Evolutionary conservation across 2,113 vertebrate genomes (phyloP).

Genomic region (Tylochromis polylepis): DNA sequence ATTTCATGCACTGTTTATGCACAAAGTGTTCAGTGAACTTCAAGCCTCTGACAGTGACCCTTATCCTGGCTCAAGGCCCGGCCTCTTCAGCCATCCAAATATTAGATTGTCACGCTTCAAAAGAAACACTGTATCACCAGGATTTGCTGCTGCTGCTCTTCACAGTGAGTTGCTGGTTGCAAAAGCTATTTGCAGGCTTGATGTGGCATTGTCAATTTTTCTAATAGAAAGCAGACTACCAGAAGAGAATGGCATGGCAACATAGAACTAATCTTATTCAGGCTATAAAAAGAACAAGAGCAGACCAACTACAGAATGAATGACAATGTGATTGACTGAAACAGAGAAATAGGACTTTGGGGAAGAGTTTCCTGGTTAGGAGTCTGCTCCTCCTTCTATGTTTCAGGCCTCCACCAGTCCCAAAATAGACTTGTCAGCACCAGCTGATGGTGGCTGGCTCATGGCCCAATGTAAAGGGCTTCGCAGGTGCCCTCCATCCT

Average conservation of each 20-base stretch:
- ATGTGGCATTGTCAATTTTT: not conserved
- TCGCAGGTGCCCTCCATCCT: slow-evolving; percentile 35
- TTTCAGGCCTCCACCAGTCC: slow-evolving; percentile 28
- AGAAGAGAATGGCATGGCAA: not conserved
- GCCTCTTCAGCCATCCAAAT: not conserved
- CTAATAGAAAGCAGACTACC: not conserved
- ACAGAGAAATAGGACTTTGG: not conserved
- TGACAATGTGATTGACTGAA: not conserved
- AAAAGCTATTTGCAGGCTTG: not conserved
- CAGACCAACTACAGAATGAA: not conserved
- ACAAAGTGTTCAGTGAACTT: slow-evolving; percentile 51
- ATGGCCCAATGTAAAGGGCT: slow-evolving; percentile 40
- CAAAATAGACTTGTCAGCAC: slow-evolving; percentile 70
- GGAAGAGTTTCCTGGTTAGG: slow-evolving; percentile 14
- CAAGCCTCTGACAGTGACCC: slow-evolving; percentile 8
- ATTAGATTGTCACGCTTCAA: slow-evolving; percentile 6
- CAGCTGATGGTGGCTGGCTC: slow-evolving; percentile 25
- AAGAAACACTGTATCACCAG: not conserved
- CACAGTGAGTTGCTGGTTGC: not conserved
- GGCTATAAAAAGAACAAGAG: not conserved
- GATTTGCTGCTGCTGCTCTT: not conserved
- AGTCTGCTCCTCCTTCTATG: slow-evolving; percentile 1
- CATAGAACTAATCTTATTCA: not conserved
- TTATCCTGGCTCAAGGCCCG: not conserved
- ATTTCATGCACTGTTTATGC: slow-evolving; percentile 51